Base-by-base conservation (phyloP, 1,140 invertebrate species). In the Aradophagus sp. region DNA sequence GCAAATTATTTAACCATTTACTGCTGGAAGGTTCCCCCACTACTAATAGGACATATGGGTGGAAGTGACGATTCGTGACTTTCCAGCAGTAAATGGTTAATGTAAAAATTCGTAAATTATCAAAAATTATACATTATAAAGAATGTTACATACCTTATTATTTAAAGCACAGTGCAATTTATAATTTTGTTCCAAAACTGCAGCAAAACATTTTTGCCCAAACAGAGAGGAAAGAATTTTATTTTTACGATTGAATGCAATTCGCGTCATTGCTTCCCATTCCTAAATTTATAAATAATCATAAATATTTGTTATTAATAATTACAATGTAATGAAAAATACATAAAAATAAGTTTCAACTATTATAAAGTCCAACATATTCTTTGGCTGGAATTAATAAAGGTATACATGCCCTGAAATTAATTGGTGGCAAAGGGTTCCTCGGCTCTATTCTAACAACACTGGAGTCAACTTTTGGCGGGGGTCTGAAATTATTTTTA, bases 401-500 rank as follows among this genome's bases (percentile, higher is more conserved):
- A n/a, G n/a, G n/a, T n/a, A n/a, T n/a, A n/a, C n/a, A n/a, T n/a
- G n/a, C 97, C 73, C 92, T 91, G 83, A 97, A 99, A 84, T 98
- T 97, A 16, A 99, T 94, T 7, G 95, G 91, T 16, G 97, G 97
- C 23, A 97, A 95, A 36, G 98, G 98, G 88, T 97, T 97, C 79
- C 92, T 90, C 3, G 97, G 98, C 83, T 99, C 97, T 80, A 99
- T 92, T 78, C 98, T 88, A 0, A 99, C 96, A n/a, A 99, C 98
- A 87, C 92, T 95, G 0, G 97, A 99, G 86, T 99, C 98, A 0
- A 99, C 96, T 88, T 97, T 99, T 23, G 98, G 98, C 27, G 98
- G 98, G 29, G 98, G 98, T 69, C 93, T 89, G 77, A 99, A 99
- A 86, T 99, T 99, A 86, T 99, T 99, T 86, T 97, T 98, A 5